Base-by-base conservation (phyloP, 2,113 vertebrate genomes). In the Limnothrissa miodon region DNA sequence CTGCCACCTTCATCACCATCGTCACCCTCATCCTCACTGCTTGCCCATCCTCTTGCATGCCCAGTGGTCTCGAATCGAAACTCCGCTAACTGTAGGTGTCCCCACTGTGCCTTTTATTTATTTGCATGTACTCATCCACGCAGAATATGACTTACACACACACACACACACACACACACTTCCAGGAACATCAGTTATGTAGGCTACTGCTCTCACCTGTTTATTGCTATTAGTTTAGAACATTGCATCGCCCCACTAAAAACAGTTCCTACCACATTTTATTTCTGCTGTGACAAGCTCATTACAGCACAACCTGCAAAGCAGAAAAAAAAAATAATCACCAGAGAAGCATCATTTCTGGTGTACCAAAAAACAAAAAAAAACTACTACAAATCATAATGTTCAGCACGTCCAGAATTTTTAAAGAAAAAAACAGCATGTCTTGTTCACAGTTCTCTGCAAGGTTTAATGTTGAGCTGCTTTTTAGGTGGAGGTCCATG, bases 21-120 rank as follows among this genome's bases (percentile, higher is more conserved):
- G 62, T 29, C n/a, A 33, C 25, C 66, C 0, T 74, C 59, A 13
- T 66, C 59, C 80, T 90, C 93, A 83, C 87, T 90, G 86, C 87
- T 86, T 25, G 83, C 80, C 82, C 86, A 90, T 48, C 91, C 93
- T 82, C 87, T 95, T 92, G 95, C 95, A 95, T 96, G 93, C 91
- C 93, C 90, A 91, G 93, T 93, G 91, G 92, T 92, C 87, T 89
- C 80, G 85, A 92, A 87, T 89, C 92, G 88, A 90, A 86, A 87
- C 81, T 23, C 83, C 5, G 29, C 90, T 1, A 46, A 56, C 83
- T 88, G 93, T 94, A 94, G 82, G 93, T 94, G 39, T 19, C 33
- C 83, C 21, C 10, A 45, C 8, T 84, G 15, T 29, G 36, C n/a
- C 17, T n/a, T 78, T 39, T 46, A 45, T 74, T 23, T 11, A 7